These are phyloP conservation scores for Volucella inanis DNA, from an alignment of 2,888 invertebrate genomes.

Conservation along the genomic window DNA sequence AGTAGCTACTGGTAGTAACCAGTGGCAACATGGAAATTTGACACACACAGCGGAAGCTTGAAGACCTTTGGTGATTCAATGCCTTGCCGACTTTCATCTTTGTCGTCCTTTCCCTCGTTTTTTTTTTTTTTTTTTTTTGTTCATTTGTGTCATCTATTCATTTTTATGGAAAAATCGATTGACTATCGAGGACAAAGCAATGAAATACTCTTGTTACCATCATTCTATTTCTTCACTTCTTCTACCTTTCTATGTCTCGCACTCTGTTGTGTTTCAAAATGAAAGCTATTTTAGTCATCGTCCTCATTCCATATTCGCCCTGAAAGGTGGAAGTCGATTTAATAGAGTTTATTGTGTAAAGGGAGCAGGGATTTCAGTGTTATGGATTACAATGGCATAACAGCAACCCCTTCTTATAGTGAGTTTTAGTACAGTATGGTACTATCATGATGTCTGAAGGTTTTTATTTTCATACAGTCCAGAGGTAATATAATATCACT, in stretches of 20 bases:
- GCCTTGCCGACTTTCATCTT: not conserved
- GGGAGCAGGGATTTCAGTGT: no score
- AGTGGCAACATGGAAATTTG: slow-evolving; percentile 41
- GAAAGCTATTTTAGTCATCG: slow-evolving; percentile 26
- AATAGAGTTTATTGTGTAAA: slow-evolving; percentile 34
- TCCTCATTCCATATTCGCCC: slow-evolving; percentile 9
- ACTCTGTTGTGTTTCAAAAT: not conserved
- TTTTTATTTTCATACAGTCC: no score
- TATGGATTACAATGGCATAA: no score
- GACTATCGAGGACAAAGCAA: slow-evolving; percentile 17
- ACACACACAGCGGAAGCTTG: slow-evolving; percentile 44
- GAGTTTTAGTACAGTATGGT: no score
- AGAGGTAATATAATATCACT: no score
- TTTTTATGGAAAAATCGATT: slow-evolving; percentile 63
- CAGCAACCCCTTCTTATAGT: no score
- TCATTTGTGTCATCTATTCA: slow-evolving; percentile 15
- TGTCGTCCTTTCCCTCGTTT: not conserved
- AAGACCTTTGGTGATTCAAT: slow-evolving; percentile 17
- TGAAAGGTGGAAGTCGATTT: slow-evolving; percentile 22
- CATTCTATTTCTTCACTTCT: not conserved
- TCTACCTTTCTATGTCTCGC: not conserved
- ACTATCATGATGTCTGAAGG: no score
- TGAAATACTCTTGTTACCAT: slow-evolving; percentile 40
- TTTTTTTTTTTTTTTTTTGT: not conserved
- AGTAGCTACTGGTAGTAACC: not conserved